phyloP scores from a whole-genome alignment of 2,113 vertebrate genomes.

The Aleadryas rufinucha region DNA sequence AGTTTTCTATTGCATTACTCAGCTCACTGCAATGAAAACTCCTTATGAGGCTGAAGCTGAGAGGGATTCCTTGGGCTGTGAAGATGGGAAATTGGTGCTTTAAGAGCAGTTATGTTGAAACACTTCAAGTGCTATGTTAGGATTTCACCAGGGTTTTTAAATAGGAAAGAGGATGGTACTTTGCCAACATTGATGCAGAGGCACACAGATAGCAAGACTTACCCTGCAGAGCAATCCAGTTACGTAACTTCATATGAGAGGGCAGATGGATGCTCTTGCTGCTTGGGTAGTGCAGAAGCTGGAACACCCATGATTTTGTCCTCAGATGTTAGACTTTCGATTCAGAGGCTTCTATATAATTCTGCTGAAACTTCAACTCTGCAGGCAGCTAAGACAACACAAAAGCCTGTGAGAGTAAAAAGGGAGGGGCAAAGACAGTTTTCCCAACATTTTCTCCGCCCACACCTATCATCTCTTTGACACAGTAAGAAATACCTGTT shows the following conservation, averaged over 20 bases:
- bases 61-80: background rate
- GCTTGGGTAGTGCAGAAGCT: background rate
- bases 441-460: background rate
- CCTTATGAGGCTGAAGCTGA: background rate
- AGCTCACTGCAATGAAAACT: background rate
- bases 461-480: background rate
- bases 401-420: background rate
- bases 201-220: background rate
- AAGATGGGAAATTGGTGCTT: background rate
- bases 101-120: background rate
- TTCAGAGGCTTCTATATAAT: background rate
- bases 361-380: background rate
- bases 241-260: fast-evolving
- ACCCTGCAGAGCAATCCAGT: background rate
- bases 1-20: background rate
- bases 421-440: background rate
- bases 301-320: background rate
- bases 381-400: background rate
- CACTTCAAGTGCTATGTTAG: background rate
- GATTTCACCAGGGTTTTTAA: background rate
- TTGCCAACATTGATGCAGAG: background rate
- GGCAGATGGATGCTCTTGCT: background rate
- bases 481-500: background rate
- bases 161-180: background rate
- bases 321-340: background rate